Conservation (phyloP, 1,140 invertebrate genomes). For the Ylistrum balloti region DNA sequence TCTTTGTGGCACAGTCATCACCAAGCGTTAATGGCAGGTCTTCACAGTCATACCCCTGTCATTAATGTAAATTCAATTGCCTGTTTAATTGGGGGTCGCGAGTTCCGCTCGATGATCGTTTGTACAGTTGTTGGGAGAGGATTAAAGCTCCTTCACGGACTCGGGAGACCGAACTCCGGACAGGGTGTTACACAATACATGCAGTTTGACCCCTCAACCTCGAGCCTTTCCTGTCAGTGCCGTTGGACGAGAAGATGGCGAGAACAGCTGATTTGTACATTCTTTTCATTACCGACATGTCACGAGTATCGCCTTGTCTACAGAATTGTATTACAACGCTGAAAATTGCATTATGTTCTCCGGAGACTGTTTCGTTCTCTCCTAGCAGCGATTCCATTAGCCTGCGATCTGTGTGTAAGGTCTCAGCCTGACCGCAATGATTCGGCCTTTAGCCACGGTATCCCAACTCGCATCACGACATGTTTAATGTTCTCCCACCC, state of each 20-base stretch:
- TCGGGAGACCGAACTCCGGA: constrained; percentile 12
- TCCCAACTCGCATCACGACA: background rate
- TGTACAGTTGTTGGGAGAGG: constrained; percentile 52
- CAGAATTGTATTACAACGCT: constrained; percentile 52
- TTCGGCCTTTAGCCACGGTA: constrained; percentile 37
- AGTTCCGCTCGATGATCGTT: constrained; percentile 49
- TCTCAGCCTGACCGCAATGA: background rate
- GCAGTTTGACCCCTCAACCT: constrained; percentile 46
- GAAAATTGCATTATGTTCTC: constrained; percentile 53
- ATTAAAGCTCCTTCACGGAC: constrained; percentile 47
- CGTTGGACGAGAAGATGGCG: constrained; percentile 43
- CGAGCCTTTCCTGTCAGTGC: constrained; percentile 38
- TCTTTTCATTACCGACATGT: constrained; percentile 42
- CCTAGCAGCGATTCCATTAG: constrained; percentile 38
- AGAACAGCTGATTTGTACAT: constrained; percentile 44
- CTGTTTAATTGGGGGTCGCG: constrained; percentile 47
- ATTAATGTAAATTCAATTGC: constrained; percentile 58
- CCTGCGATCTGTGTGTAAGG: background rate
- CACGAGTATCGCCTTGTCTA: constrained; percentile 51
- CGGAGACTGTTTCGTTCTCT: constrained; percentile 51
- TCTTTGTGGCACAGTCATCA: constrained; percentile 54
- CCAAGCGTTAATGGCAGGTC: constrained; percentile 53
- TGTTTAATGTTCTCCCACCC: background rate
- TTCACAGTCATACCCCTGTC: constrained; percentile 51
- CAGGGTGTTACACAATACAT: constrained; percentile 47